Percentiles rank a stretch among this genome's conserved stretches.
Evolutionary conservation across 2,797 vertebrate species (phyloP).

Genomic region (Furcifer pardalis): DNA sequence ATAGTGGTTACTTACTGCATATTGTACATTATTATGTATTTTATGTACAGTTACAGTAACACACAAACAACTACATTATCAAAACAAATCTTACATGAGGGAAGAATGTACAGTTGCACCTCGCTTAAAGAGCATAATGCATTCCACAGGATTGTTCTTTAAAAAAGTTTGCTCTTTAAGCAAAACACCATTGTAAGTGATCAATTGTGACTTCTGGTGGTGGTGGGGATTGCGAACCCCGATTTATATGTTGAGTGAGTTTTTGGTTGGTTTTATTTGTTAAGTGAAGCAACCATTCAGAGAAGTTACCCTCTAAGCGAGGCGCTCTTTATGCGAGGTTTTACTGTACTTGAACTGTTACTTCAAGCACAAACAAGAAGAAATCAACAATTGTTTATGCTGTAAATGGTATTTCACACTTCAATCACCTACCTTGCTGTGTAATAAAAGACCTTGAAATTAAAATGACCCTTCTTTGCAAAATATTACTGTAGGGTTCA

Average conservation of each 20-base stretch:
- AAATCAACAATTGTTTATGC: slow-evolving; percentile 66
- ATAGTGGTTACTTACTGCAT: slow-evolving; percentile 8
- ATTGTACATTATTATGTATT: slow-evolving; percentile 37
- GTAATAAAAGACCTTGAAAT: slow-evolving; percentile 73
- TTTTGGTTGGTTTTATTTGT: no score
- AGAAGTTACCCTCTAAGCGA: no score
- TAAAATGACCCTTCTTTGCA: slow-evolving; percentile 70
- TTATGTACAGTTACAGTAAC: neutral
- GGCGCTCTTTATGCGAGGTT: no score
- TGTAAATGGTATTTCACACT: slow-evolving; percentile 71
- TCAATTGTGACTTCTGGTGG: no score
- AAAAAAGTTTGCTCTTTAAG: no score
- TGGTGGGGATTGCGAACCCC: no score
- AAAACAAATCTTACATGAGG: slow-evolving; percentile 34
- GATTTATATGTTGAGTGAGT: no score
- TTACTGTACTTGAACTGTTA: slow-evolving; percentile 62
- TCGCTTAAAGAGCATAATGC: no score
- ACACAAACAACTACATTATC: slow-evolving; percentile 39
- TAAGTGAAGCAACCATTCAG: no score
- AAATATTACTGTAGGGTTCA: slow-evolving; percentile 62
- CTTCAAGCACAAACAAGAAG: slow-evolving; percentile 54
- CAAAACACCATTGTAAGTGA: no score
- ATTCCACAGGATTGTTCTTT: no score
- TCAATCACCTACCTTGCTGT: slow-evolving; percentile 70
- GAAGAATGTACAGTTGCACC: no score